phyloP scores from a whole-genome alignment of 2,888 invertebrate species.

The Ormyrus rosae region DNA sequence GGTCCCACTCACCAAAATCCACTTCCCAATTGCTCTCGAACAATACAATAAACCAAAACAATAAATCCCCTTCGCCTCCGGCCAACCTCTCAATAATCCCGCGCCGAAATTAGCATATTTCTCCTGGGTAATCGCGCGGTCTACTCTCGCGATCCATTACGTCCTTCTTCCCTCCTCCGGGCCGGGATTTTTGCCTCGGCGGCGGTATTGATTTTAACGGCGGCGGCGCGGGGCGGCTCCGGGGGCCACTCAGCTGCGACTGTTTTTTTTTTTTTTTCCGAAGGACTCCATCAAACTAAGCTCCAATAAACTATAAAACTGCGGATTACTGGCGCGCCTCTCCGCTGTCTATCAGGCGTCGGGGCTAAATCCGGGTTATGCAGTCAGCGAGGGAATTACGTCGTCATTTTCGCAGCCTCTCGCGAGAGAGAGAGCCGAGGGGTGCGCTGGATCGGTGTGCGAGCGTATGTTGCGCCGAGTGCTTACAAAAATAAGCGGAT shows the following conservation, averaged over 20 bases:
- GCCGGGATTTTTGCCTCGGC: constrained; percentile 27
- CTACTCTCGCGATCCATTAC: constrained; percentile 68
- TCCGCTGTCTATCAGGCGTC: neutral
- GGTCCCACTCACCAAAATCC: too few species aligned
- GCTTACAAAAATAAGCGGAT: constrained; percentile 35
- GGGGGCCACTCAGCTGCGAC: constrained; percentile 53
- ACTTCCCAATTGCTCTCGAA: too few species aligned
- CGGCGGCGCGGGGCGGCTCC: neutral
- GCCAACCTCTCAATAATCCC: neutral
- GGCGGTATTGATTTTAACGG: constrained; percentile 56
- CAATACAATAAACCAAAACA: neutral
- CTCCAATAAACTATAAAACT: constrained; percentile 75
- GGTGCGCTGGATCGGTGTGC: neutral
- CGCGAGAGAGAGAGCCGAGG: neutral
- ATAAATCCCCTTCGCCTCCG: neutral
- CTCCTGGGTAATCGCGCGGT: constrained; percentile 63
- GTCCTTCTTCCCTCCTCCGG: constrained; percentile 30
- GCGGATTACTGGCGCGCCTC: constrained; percentile 58
- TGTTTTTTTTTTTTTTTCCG: constrained; percentile 63
- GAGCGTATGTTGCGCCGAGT: neutral
- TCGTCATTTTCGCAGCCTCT: constrained; percentile 32
- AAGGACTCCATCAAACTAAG: constrained; percentile 74
- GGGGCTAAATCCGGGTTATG: constrained; percentile 26
- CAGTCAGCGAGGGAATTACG: constrained; percentile 44
- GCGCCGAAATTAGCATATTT: constrained; percentile 42